Base-by-base conservation (phyloP, 2,797 vertebrate genomes). In the Catamblyrhynchus diadema region DNA sequence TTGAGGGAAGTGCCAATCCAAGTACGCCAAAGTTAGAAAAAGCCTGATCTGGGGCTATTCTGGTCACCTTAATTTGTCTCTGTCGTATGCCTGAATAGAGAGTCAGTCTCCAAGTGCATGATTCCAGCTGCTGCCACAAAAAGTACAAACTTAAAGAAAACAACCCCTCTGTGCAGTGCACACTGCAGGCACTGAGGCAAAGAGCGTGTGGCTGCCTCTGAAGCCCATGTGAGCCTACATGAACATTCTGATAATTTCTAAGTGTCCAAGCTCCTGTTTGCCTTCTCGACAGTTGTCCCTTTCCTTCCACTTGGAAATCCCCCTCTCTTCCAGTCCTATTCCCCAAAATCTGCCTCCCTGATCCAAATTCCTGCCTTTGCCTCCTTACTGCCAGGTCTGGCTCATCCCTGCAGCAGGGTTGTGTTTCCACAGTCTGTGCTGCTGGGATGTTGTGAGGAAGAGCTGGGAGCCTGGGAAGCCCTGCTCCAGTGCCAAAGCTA, bases 11-110 rank as follows among this genome's bases (percentile, higher is more conserved):
- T 37, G 70, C 30, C 88, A 94, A 71, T 82, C 86, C 73, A 50
- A 88, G 69, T 6, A 53, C 6, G 88, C 83, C 71, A 3, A 93
- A 94, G 75, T 86, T 94, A 93, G 95, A 94, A 93, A 81, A 92
- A 35, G 66, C 11, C 83, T 74, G 81, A 71, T 88, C 64, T 88
- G 66, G 77, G 86, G 80, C 90, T 96, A 94, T 96, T 95, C 92
- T 94, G 83, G 86, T 90, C 88, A 64, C 27, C 70, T 92, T 53
- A 81, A 96, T 96, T 93, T 92, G 81, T 92, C 94, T 88, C 86
- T 95, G 86, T 96, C 86, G 0, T 62, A 22, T 59, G 54, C 39
- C 81, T 9, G 28, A 88, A 93, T 25, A 80, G 72, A 66, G 28
- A 83, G 47, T 53, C 28, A 54, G 35, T 59, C 59, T 96, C 70